These are phyloP conservation scores for Ennomos fuscantarius DNA, from an alignment of 2,888 invertebrate species.

Conservation along the genomic window DNA sequence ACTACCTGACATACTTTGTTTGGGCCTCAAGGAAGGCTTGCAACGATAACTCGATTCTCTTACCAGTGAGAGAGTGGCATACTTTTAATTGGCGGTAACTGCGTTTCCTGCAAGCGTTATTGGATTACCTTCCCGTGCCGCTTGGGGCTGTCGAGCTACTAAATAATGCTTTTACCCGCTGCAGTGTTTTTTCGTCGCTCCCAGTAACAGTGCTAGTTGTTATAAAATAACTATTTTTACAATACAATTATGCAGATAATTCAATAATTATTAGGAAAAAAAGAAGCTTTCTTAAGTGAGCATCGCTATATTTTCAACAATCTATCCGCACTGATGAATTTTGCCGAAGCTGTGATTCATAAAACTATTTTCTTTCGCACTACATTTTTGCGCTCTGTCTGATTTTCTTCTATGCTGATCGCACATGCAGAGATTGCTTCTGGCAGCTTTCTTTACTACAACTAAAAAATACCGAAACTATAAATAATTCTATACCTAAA, in stretches of 20 bases:
- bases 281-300: no score
- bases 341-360: no score
- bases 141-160: conserved; percentile 60
- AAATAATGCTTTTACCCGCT: conserved; percentile 50
- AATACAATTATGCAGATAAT: background rate
- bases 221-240: background rate
- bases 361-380: no score
- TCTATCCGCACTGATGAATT: no score
- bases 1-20: conserved; percentile 62
- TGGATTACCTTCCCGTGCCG: conserved; percentile 72
- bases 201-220: no score
- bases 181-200: conserved; percentile 31
- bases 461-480: no score
- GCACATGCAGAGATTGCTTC: no score
- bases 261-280: background rate
- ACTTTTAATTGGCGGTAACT: conserved; percentile 84
- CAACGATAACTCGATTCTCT: conserved; percentile 70
- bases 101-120: conserved; percentile 82
- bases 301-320: no score
- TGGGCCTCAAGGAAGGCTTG: conserved; percentile 65
- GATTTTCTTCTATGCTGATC: no score
- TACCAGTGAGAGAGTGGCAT: conserved; percentile 76
- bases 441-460: no score
- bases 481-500: no score
- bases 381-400: no score